These are phyloP conservation scores for Pterois miles DNA, from an alignment of 2,797 vertebrate genomes.

Conservation along the genomic window DNA sequence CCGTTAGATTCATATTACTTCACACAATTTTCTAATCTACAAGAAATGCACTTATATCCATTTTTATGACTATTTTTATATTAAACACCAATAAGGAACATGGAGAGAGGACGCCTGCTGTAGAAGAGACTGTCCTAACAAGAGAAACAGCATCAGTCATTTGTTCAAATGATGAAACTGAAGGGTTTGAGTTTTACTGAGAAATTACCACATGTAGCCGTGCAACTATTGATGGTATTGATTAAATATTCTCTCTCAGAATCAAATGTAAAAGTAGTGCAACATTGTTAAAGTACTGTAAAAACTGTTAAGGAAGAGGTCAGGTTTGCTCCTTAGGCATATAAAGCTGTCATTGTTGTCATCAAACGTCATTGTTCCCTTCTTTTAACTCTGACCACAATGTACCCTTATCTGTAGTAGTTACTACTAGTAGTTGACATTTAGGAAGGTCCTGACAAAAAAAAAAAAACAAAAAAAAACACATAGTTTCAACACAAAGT, in stretches of 20 bases:
- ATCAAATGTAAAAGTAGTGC: background rate
- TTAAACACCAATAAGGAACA: too few species aligned
- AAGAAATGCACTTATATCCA: too few species aligned
- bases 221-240: too few species aligned
- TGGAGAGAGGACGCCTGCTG: too few species aligned
- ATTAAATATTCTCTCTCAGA: background rate
- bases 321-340: background rate
- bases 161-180: background rate
- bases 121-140: too few species aligned
- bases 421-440: background rate
- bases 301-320: background rate
- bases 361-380: too few species aligned
- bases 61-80: too few species aligned
- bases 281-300: background rate
- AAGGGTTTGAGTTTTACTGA: background rate
- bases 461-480: too few species aligned
- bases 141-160: background rate
- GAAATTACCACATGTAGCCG: background rate
- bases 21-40: background rate
- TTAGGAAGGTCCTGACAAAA: background rate
- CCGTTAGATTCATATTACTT: background rate
- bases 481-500: too few species aligned
- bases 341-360: too few species aligned
- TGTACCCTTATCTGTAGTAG: background rate
- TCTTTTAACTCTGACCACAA: background rate